Evolutionary conservation across 2,113 vertebrate genomes (phyloP), one percentile per base, ranked within the genome.

Genomic region (Atrichornis clamosus): DNA sequence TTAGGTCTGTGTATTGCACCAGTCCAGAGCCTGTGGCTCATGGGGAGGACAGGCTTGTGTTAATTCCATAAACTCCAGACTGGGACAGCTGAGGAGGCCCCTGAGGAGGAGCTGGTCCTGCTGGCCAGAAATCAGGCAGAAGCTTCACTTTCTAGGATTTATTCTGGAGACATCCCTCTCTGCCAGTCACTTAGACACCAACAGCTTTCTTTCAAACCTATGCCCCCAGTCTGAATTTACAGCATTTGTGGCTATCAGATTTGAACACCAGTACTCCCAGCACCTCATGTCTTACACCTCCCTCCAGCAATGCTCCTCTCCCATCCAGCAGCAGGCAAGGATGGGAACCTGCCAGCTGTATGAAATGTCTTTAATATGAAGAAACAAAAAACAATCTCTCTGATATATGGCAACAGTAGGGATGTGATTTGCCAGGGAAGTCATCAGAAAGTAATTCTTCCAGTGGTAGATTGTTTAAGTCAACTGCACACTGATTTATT

Each of bases 401-500:
- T 62, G 65, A 14, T 69, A 58, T 14, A 67, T 69, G 63, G 78
- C 70, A 90, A 53, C 44, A 76, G 65, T 16, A 32, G 78, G 75
- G 65, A 41, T 8, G 42, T 75, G 81, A 62, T 83, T 90, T 92
- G 67, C 78, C 84, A 35, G 39, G 69, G 73, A 78, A 87, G 73
- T 50, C 82, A 80, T 73, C 89, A 53, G 69, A 75, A 82, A 95
- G 89, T 69, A 69, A 46, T 85, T 68, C 85, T 80, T 72, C 58
- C 72, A 44, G 39, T 69, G 44, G 33, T 39, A 47, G 58, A 82
- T 80, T 79, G 58, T 97, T 95, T 91, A 94, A 96, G 94, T 86
- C 65, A 85, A 53, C 52, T 28, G 63, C 86, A 39, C 30, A 60
- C 86, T 67, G 95, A 94, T 94, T 96, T 96, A 89, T 96, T 95